A percentile compares a stretch with the other conserved stretches of the same genome.
Conservation (phyloP, 1,140 invertebrate species). For the Paralvinella palmiformis region DNA sequence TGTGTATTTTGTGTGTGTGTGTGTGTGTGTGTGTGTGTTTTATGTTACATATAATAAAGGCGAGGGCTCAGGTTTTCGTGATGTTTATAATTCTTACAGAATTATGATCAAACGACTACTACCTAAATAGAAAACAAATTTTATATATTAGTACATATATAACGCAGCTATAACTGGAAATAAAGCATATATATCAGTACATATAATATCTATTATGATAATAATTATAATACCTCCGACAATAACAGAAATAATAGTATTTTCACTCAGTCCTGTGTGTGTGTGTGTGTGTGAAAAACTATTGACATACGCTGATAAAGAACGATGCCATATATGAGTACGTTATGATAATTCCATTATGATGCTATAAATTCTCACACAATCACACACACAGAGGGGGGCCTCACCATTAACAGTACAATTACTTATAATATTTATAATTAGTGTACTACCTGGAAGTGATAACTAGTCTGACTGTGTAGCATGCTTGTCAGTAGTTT, state of each 20-base stretch:
- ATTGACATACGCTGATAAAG: background rate
- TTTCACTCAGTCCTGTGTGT: background rate
- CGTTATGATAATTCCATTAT: background rate
- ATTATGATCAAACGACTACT: background rate
- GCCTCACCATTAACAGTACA: background rate
- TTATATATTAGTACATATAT: too few species aligned
- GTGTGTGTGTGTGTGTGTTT: background rate
- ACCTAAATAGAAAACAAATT: background rate
- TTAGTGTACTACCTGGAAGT: slow-evolving; percentile 30
- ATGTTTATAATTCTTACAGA: background rate
- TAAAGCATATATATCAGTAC: too few species aligned
- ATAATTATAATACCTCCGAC: too few species aligned
- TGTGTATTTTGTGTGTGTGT: background rate
- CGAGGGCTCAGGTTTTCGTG: too few species aligned
- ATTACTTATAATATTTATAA: background rate
- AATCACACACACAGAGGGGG: too few species aligned
- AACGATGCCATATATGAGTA: background rate
- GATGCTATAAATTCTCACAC: background rate
- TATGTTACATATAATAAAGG: too few species aligned
- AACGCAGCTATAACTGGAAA: too few species aligned
- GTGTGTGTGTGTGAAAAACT: background rate
- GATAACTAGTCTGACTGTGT: slow-evolving; percentile 20
- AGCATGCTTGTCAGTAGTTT: slow-evolving; percentile 83
- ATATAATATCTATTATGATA: too few species aligned
- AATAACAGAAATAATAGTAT: too few species aligned